These are phyloP conservation scores for Glaucopsyche alexis DNA, from an alignment of 2,888 invertebrate species.

Conservation along the genomic window DNA sequence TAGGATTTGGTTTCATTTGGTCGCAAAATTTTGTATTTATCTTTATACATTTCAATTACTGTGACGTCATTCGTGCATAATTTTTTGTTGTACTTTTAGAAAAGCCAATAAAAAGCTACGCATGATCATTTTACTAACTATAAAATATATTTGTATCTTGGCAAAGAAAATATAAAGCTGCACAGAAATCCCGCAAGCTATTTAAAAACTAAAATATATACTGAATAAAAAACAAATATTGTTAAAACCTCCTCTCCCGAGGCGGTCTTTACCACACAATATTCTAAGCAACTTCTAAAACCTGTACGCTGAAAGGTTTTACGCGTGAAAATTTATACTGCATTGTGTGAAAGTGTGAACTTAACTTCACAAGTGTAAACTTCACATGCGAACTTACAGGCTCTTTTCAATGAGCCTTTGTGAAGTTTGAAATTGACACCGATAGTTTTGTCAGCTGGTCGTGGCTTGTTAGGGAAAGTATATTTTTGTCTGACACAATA, in stretches of 20 bases:
- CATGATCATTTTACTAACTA: too few species aligned
- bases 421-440: background rate
- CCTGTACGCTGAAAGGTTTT: conserved; percentile 7
- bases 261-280: background rate
- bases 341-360: conserved; percentile 1
- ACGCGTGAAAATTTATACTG: background rate
- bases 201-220: background rate
- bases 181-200: background rate
- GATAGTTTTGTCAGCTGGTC: background rate
- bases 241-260: conserved; percentile 1
- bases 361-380: background rate
- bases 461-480: background rate
- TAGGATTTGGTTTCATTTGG: too few species aligned
- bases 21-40: too few species aligned
- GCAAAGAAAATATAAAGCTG: conserved; percentile 2
- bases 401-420: background rate
- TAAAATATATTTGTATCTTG: background rate
- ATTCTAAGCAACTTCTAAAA: conserved; percentile 17
- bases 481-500: background rate
- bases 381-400: background rate
- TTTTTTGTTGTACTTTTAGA: too few species aligned
- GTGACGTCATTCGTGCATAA: too few species aligned
- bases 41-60: too few species aligned
- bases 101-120: too few species aligned
- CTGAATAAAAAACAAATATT: conserved; percentile 20